These are phyloP conservation scores for Phocoena sinus DNA, from an alignment of 2,113 vertebrate species.

Conservation along the genomic window DNA sequence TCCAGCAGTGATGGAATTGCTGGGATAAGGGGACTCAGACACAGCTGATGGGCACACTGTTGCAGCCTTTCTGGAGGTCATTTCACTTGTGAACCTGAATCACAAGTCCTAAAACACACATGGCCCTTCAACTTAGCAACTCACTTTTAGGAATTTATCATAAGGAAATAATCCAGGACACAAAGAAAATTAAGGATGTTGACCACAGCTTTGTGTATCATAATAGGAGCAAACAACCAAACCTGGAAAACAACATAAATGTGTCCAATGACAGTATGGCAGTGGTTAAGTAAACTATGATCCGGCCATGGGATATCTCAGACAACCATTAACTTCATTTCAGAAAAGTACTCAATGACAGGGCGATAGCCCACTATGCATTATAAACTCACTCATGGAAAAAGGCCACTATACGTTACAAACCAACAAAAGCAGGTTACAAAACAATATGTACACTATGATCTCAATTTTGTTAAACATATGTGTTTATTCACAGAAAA, in stretches of 20 bases:
- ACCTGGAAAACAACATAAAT: not conserved
- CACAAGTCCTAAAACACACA: not conserved
- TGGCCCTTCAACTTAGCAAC: not conserved
- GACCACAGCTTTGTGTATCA: not conserved
- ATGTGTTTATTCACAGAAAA: not conserved
- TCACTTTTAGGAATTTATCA: not conserved
- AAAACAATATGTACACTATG: not conserved
- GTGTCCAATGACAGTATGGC: not conserved
- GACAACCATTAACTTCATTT: not conserved
- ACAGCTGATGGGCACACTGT: not conserved
- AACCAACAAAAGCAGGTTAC: not conserved
- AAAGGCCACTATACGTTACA: not conserved
- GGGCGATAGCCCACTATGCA: not conserved
- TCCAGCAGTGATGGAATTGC: not conserved
- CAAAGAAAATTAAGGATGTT: not conserved
- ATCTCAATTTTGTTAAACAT: not conserved
- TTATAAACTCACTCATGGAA: not conserved
- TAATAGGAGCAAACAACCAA: not conserved
- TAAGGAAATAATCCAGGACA: not conserved
- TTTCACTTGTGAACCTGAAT: not conserved
- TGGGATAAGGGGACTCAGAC: not conserved
- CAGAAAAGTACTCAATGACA: not conserved
- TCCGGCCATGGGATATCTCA: not conserved
- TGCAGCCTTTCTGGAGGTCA: not conserved
- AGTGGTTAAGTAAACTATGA: not conserved